These are phyloP conservation scores for zebrafish (Danio rerio) DNA, from an alignment of 2,113 vertebrate genomes.

Conservation along the genomic window DNA sequence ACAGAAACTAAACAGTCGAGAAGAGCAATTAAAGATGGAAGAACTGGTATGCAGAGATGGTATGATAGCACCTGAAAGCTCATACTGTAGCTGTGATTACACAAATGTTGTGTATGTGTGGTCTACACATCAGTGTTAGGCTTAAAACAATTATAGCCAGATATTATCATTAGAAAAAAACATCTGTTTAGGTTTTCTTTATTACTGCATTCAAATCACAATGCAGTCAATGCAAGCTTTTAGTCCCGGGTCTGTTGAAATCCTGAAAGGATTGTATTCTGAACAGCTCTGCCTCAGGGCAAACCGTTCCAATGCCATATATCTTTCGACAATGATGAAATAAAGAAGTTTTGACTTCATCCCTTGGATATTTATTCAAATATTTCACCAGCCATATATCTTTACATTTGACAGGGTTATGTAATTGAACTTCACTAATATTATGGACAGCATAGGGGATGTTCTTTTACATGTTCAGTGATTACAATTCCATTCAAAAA, in stretches of 20 bases:
- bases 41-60: conserved; percentile 15
- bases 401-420: background rate
- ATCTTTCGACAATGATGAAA: conserved; percentile 12
- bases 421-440: background rate
- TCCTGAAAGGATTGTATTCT: background rate
- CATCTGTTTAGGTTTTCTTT: background rate
- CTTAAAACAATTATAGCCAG: background rate
- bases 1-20: conserved; percentile 19
- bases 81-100: background rate
- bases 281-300: conserved; percentile 1
- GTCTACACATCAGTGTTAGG: background rate
- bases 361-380: conserved; percentile 19
- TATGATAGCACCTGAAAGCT: background rate
- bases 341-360: conserved; percentile 1
- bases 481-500: background rate
- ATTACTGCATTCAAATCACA: background rate
- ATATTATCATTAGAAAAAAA: background rate
- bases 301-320: background rate
- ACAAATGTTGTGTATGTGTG: background rate
- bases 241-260: background rate
- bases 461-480: background rate
- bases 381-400: conserved; percentile 8
- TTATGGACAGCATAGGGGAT: background rate
- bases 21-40: conserved; percentile 35
- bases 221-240: background rate